Evolutionary conservation across 2,797 vertebrate species (phyloP), one percentile per base, ranked within the genome.

Genomic region (Aselliscus stoliczkanus): DNA sequence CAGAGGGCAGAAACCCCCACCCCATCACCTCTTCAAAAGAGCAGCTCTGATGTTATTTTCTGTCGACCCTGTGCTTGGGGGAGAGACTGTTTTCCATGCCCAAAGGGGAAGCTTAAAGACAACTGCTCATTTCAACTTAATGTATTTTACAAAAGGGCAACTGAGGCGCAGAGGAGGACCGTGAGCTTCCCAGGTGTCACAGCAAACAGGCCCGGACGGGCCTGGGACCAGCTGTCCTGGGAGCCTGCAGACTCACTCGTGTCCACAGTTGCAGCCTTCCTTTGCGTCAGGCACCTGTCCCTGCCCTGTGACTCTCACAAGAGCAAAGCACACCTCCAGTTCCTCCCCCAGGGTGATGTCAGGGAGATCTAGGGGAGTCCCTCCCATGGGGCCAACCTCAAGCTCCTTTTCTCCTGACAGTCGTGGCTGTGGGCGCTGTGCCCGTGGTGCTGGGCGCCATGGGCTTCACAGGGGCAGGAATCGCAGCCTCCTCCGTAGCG

Each of bases 381-480:
- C 9, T 34, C 64, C 21, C 44, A 5, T 4, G 5, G 9, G 34
- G 29, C 8, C 60, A 50, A 64, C 52, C 39, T 17, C 3, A 72
- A 31, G 8, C 11, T 4, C 42, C 39, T 91, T 21, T 44, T 44
- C 34, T 84, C 80, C 2, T 2, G 42, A 42, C 77, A 96, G 90
- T 0, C 7, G 1, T 75, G 15, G 6, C 42, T 0, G 5, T 87
- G 56, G 54, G 7, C 0, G 4, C 39, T 0, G 84, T 77, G 7
- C 96, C 96, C 0, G 1, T 73, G 29, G 31, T n/a, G 10, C 82
- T 85, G 12, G 25, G 93, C 0, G 23, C 54, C 2, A 0, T 72
- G 8, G 97, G 97, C 73, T 97, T 97, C 96, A 97, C 95, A 0
- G 27, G 76, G 2, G 0, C 89, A 0, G 95, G 95, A 2, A 97